Evolutionary conservation across 2,888 invertebrate genomes (phyloP).

Genomic region (Zaprionus lineosus): DNA sequence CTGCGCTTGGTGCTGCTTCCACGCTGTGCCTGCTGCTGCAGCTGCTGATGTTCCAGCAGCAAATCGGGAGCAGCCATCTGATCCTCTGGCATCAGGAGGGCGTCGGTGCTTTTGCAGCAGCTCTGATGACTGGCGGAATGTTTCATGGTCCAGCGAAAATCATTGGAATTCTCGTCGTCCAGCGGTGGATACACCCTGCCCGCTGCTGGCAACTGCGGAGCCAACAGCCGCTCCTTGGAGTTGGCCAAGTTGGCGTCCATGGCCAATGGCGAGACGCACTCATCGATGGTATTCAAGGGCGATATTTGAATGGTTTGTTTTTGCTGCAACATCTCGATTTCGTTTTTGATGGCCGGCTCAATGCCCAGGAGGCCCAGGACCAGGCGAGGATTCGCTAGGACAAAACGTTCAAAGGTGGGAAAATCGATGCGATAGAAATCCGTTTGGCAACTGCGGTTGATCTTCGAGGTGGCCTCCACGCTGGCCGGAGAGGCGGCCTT

Average conservation of each 20-base stretch:
- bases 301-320: constrained; percentile 81
- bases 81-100: constrained; percentile 62
- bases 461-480: constrained; percentile 26
- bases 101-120: constrained; percentile 80
- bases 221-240: constrained; percentile 56
- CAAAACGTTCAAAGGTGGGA: constrained; percentile 83
- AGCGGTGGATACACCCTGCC: constrained; percentile 61
- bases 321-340: constrained; percentile 80
- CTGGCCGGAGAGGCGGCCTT: constrained; percentile 47
- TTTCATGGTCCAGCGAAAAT: constrained; percentile 71
- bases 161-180: constrained; percentile 72
- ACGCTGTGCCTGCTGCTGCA: constrained; percentile 5
- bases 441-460: constrained; percentile 78
- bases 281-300: constrained; percentile 80
- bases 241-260: constrained; percentile 49
- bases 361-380: constrained; percentile 89
- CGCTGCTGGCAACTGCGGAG: constrained; percentile 7
- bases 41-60: constrained; percentile 20
- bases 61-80: constrained; percentile 1
- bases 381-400: constrained; percentile 88
- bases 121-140: constrained; percentile 76
- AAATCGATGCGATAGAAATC: constrained; percentile 81
- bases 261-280: constrained; percentile 75
- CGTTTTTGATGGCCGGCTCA: constrained; percentile 84
- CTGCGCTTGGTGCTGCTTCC: constrained; percentile 31